Conservation (phyloP, 2,888 invertebrate species). For the Emmelina monodactyla region DNA sequence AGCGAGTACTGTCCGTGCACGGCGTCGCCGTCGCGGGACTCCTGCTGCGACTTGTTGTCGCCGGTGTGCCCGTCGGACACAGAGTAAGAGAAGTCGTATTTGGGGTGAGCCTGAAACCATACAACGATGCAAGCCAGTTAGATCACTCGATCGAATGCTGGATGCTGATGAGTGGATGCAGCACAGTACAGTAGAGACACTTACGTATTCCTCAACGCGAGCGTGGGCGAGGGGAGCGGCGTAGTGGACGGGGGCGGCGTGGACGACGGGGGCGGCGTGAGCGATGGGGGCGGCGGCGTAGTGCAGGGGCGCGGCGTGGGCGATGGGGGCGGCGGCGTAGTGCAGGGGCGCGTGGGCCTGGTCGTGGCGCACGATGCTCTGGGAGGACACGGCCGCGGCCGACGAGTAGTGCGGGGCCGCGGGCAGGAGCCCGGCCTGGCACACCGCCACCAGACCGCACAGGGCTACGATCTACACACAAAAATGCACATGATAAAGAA, state of each 20-base stretch:
- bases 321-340: conserved; percentile 15
- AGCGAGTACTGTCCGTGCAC: conserved; percentile 54
- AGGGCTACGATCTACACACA: conserved; percentile 3
- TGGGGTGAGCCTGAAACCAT: conserved; percentile 47
- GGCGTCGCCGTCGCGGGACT: conserved; percentile 37
- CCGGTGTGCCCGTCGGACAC: conserved; percentile 65
- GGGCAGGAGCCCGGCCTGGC: conserved; percentile 26
- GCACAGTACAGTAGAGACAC: conserved; percentile 13
- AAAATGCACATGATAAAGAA: not conserved
- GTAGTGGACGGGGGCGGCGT: conserved; percentile 16
- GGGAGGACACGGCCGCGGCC: conserved; percentile 31
- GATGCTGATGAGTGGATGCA: no score
- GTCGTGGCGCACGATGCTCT: conserved; percentile 35
- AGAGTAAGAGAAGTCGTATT: conserved; percentile 65
- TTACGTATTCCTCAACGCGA: conserved; percentile 33
- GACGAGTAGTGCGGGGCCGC: no score
- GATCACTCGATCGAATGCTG: no score
- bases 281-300: conserved; percentile 23
- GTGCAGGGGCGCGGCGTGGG: conserved; percentile 20
- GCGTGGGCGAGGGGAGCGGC: conserved; percentile 20
- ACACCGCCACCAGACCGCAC: conserved; percentile 5
- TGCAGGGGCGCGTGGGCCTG: conserved; percentile 17
- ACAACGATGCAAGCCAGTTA: not conserved
- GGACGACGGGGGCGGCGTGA: conserved; percentile 21
- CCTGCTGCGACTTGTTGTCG: conserved; percentile 58